Evolutionary conservation across 2,888 invertebrate species (phyloP).

Genomic region (Drosophila setosimentum): DNA sequence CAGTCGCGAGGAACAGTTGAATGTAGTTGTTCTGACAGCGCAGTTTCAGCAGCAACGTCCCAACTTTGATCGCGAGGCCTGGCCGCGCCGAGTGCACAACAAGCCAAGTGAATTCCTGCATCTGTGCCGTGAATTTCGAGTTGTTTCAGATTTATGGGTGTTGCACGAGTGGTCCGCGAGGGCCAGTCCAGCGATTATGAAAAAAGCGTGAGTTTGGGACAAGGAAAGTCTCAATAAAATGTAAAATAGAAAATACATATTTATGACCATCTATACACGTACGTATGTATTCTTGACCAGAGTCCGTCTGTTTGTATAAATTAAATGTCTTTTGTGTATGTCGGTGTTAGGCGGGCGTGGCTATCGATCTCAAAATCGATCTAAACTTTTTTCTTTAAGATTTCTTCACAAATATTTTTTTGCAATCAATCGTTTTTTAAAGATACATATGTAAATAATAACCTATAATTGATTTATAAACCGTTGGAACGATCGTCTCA

Average conservation of each 20-base stretch:
- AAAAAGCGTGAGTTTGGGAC: constrained; percentile 85
- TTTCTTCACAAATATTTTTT: neutral
- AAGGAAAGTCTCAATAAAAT: neutral
- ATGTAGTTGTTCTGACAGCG: constrained; percentile 52
- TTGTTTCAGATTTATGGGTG: constrained; percentile 92
- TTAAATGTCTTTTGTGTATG: neutral
- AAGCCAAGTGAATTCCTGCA: constrained; percentile 86
- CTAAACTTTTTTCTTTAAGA: neutral
- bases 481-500: too few relatives aligned
- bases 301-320: neutral
- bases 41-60: constrained; percentile 12
- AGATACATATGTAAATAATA: neutral
- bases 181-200: constrained; percentile 88
- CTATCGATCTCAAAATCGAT: neutral
- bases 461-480: neutral
- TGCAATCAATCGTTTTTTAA: neutral
- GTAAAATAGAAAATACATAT: neutral
- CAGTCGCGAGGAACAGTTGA: constrained; percentile 84
- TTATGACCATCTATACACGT: neutral
- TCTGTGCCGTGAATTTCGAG: constrained; percentile 88
- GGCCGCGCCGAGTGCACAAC: constrained; percentile 86
- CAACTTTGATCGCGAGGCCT: constrained; percentile 86
- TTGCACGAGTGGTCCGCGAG: constrained; percentile 93
- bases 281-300: neutral
- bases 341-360: too few relatives aligned